Evolutionary conservation across 2,888 invertebrate genomes (phyloP).

Genomic region (Willowsia nigromaculata): DNA sequence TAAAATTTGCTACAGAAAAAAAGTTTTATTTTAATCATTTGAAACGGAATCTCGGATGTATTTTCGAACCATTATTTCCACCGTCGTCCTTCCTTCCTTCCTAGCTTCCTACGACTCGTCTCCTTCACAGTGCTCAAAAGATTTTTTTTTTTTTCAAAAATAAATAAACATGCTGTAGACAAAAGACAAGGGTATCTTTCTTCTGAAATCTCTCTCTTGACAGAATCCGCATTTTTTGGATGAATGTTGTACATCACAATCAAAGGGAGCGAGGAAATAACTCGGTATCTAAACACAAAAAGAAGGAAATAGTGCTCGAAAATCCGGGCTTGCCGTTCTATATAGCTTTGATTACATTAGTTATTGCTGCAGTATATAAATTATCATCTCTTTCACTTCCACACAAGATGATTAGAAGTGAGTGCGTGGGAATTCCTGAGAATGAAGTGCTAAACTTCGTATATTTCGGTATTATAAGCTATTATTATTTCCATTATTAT

Average conservation of each 20-base stretch:
- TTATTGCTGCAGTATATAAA: background rate
- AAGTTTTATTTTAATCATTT: background rate
- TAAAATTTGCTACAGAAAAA: background rate
- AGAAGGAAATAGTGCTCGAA: background rate
- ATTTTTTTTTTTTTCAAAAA: slow-evolving; percentile 30
- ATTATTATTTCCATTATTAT: slow-evolving; percentile 44
- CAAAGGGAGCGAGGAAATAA: background rate
- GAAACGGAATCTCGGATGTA: background rate
- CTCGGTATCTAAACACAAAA: slow-evolving; percentile 4
- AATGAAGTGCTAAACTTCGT: slow-evolving; percentile 68
- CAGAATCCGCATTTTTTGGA: slow-evolving; percentile 36
- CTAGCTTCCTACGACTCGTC: slow-evolving; percentile 55
- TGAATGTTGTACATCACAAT: background rate
- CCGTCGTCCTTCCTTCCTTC: no score
- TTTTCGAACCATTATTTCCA: slow-evolving; percentile 1
- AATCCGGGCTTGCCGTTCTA: slow-evolving; percentile 14
- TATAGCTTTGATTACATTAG: background rate
- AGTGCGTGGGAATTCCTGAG: slow-evolving; percentile 69
- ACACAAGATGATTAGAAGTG: slow-evolving; percentile 39
- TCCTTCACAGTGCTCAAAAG: slow-evolving; percentile 38
- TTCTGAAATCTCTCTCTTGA: slow-evolving; percentile 41
- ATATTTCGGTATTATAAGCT: slow-evolving; percentile 28
- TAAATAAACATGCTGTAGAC: background rate
- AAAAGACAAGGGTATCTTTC: slow-evolving; percentile 39
- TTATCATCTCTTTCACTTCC: slow-evolving; percentile 7